These are phyloP conservation scores for Alces alces DNA, from an alignment of 2,113 vertebrate genomes.

Conservation along the genomic window DNA sequence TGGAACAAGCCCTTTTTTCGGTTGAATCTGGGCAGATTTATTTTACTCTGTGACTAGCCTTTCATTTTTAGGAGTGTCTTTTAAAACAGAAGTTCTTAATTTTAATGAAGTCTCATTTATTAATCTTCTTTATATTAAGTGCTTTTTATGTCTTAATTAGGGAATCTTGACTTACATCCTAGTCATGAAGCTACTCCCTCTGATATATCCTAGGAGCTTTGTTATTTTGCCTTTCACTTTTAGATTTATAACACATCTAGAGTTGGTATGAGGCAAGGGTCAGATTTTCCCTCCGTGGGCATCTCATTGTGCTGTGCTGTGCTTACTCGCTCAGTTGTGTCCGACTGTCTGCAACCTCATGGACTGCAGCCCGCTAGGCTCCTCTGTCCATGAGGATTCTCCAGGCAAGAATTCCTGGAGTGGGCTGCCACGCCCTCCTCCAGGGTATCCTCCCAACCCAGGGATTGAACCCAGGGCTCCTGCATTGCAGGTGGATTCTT, in stretches of 20 bases:
- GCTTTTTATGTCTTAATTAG: not conserved
- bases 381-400: not conserved
- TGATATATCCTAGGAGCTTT: not conserved
- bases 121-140: not conserved
- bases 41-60: not conserved
- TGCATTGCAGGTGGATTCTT: not conserved
- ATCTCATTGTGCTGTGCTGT: not conserved
- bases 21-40: not conserved
- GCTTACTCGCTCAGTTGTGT: not conserved
- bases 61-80: not conserved
- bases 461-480: not conserved
- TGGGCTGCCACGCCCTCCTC: not conserved
- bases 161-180: not conserved
- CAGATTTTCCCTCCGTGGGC: not conserved
- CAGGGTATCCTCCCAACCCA: not conserved
- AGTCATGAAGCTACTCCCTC: not conserved
- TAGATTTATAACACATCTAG: constrained; percentile 4
- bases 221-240: constrained; percentile 15
- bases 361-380: not conserved
- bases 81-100: constrained; percentile 36
- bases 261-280: not conserved
- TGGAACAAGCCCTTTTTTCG: not conserved
- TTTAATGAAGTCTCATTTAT: not conserved
- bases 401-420: not conserved
- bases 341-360: not conserved